Evolutionary conservation across 2,888 invertebrate species (phyloP).

Genomic region (Panopea generosa): DNA sequence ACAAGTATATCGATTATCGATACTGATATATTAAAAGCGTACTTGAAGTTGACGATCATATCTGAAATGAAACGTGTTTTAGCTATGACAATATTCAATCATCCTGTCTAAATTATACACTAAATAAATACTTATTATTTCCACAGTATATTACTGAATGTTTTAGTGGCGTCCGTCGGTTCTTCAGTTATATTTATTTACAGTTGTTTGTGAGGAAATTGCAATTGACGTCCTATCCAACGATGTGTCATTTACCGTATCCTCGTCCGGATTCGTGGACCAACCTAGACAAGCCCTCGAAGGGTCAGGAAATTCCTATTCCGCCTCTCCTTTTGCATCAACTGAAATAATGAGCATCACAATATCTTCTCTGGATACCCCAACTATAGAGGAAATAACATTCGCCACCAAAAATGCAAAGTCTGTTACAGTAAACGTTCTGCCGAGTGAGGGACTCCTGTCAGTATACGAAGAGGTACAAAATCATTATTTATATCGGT

Average conservation of each 20-base stretch:
- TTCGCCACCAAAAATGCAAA: conserved; percentile 13
- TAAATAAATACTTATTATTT: too few relatives aligned
- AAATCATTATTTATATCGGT: too few relatives aligned
- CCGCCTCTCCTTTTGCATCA: conserved; percentile 15
- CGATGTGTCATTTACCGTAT: conserved; percentile 2
- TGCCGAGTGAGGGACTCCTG: conserved; percentile 11
- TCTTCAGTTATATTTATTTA: too few relatives aligned
- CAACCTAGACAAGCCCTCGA: conserved; percentile 21
- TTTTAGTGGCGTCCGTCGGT: too few relatives aligned
- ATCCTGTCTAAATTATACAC: too few relatives aligned
- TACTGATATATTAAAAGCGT: too few relatives aligned
- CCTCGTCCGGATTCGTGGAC: conserved; percentile 15
- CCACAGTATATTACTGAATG: too few relatives aligned
- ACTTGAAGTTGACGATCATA: too few relatives aligned
- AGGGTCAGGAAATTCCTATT: conserved; percentile 19
- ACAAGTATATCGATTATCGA: too few relatives aligned
- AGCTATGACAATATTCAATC: too few relatives aligned
- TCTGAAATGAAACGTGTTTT: too few relatives aligned
- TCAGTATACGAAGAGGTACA: conserved; percentile 25
- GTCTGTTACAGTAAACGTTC: conserved; percentile 8
- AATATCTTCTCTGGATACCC: conserved; percentile 4
- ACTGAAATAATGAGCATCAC: conserved; percentile 13
- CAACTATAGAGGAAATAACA: conserved; percentile 14
- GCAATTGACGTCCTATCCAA: conserved; percentile 12
- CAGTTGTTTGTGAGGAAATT: conserved; percentile 20